phyloP scores from a whole-genome alignment of 2,113 vertebrate species.

The Melospiza georgiana region DNA sequence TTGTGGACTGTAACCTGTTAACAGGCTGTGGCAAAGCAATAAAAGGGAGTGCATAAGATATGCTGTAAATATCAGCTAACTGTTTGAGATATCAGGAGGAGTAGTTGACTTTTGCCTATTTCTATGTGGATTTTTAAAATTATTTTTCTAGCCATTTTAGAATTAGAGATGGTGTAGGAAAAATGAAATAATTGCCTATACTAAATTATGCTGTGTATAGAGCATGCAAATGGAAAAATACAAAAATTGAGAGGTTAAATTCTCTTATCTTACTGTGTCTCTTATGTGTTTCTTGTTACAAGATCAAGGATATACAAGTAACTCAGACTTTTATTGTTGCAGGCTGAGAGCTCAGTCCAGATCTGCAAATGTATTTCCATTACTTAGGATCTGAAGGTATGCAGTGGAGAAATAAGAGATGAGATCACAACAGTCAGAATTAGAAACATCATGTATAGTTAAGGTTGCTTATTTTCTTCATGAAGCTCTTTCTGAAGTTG shows the following conservation, averaged over 20 bases:
- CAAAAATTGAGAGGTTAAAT: accelerated
- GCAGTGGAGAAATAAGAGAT: constrained; percentile 9
- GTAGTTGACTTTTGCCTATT: neutral
- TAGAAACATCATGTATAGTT: constrained; percentile 4
- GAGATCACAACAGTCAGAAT: constrained; percentile 19
- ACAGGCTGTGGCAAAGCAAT: neutral
- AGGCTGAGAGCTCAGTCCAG: neutral
- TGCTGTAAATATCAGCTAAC: neutral
- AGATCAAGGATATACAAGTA: neutral
- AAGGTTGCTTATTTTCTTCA: neutral
- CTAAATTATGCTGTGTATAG: neutral
- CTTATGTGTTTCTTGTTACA: neutral
- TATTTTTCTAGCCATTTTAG: neutral
- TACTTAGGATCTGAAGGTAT: constrained; percentile 15
- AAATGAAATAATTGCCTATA: neutral
- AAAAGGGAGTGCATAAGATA: neutral
- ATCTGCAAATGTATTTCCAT: constrained; percentile 13
- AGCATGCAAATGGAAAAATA: neutral
- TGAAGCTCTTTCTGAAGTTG: neutral
- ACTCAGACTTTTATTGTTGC: neutral
- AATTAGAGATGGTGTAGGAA: neutral
- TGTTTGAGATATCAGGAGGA: neutral
- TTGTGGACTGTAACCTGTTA: neutral
- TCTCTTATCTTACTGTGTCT: neutral
- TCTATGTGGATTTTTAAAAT: neutral